Base-by-base conservation (phyloP, 2,113 vertebrate genomes). In the Gobio gobio region DNA sequence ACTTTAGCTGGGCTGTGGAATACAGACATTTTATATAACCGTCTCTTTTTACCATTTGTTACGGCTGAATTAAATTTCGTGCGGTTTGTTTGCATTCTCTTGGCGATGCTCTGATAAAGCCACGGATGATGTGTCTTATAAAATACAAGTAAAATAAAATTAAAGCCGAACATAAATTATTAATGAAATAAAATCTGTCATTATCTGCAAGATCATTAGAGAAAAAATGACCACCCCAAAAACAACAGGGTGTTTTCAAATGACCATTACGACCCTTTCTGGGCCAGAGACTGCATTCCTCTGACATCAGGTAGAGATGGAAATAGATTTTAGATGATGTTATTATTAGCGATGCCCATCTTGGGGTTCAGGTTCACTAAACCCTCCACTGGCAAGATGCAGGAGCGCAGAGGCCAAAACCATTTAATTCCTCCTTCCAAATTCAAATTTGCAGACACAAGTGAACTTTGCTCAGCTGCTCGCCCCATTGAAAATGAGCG, bases 391-490 rank as follows among this genome's bases (percentile, higher is more conserved):
- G 85, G 90, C 83, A 82, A 70, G 88, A 51, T 5, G 74, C 45
- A 36, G 10, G 14, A 45, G 33, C 24, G 18, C 14, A 86, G 40
- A 54, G 59, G 86, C 88, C 80, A 86, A 83, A 83, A 83, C 29
- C 75, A 74, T 77, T 85, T 49, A 68, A 68, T 58, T 58, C 70
- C 40, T 43, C n/a, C 29, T 24, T 72, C 61, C 83, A 72, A 73
- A 73, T 49, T 77, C 49, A 79, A 86, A 85, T 87, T 90, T 91
- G 78, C 91, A 91, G 88, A 90, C 86, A 26, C 78, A 86, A 90
- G 76, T 83, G 85, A 92, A 88, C 85, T 64, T 74, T 87, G 83
- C 89, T 90, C 87, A 85, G 86, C 80, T 13, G 18, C 49, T 74
- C 70, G 73, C 68, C 87, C 82, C 86, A 86, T 86, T 87, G 29